Base-by-base conservation (phyloP, 2,888 invertebrate species). In the Clivina fossor region DNA sequence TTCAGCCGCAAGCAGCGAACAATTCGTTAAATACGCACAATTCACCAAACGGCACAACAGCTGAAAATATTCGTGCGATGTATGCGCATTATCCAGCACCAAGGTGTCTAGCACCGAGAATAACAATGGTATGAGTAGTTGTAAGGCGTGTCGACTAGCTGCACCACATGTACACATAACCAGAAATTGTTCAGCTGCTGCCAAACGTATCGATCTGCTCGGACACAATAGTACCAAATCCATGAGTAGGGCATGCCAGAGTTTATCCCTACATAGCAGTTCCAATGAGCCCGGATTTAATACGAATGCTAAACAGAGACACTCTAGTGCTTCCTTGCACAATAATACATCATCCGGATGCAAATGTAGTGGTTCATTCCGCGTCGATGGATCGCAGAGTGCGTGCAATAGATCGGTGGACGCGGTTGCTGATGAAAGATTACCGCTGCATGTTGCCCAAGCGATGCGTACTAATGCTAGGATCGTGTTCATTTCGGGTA, bases 281-380 rank as follows among this genome's bases (percentile, higher is more conserved):
- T 93, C 92, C 60, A 95, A 76, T 50, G 90, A 88, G 50, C 85
- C 84, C n/a, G 93, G 90, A 72, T 93, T 93, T 43, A 97, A 75
- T 41, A 93, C 90, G 70, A 96, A 82, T 62, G 91, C 88, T 62
- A 96, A 85, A 44, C 93, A 92, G 59, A 97, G 78, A 59, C 94
- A 87, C 76, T 97, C 96, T 71, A 97, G 78, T 41, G 94, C 92
- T 76, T 96, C 96, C 65, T 92, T 89, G 66, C 93, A 93, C 68
- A 74, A 57, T 28, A 70, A 56, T 16, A 74, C 62, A 55, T 74
- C 73, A 54, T 74, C 72, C 47, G 65, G 64, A 59, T 72, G 71
- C 44, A 73, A 60, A 56, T 71, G 72, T 8, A 70, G 56, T 3
- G 82, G 80, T 62, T 86, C 87, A 18, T 86, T 82, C 60, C 75